Base-by-base conservation (phyloP, 1,140 invertebrate species). In the Formica exsecta region DNA sequence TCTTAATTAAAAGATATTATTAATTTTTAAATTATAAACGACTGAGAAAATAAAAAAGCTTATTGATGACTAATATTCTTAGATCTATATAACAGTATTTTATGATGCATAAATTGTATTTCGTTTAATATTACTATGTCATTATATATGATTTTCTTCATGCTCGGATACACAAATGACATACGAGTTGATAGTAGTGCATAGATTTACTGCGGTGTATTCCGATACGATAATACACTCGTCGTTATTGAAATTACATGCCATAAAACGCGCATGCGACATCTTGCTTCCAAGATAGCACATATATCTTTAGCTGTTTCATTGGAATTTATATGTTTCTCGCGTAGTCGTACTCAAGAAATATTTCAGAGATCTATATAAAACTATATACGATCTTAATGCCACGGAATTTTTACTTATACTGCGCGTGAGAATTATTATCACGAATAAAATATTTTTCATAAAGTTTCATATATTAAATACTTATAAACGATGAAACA, bases 241-340 rank as follows among this genome's bases (percentile, higher is more conserved):
- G 22, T 75, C 73, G 61, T 75, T 74, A 86, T 86, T 86, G 84
- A 86, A 86, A 86, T 66, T 86, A 79, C 84, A 57, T n/a, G 51
- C 36, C 64, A 79, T 80, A 80, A 80, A 64, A 54, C 25, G 65
- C 59, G 59, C 9, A 22, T 36, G 29, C 51, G 74, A 86, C 76
- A 68, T 44, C 54, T 64, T 71, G 66, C 73, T 44, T 54, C 62
- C 32, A 44, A 44, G 64, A 57, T 65, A 70, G 77, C 77, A 22
- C 57, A 44, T 80, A 80, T 80, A 80, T 80, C 48, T 70, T 59
- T 38, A 25, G 64, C 36, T 22, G 65, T 68, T 68, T 25, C 62
- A 44, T 80, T 68, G 66, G n/a, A 80, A 80, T 80, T 70, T 80
- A 80, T 80, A 70, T 80, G 65, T 80, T 80, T 65, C 64, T 59